phyloP scores from a whole-genome alignment of 2,113 vertebrate species.

The Odocoileus virginianus region DNA sequence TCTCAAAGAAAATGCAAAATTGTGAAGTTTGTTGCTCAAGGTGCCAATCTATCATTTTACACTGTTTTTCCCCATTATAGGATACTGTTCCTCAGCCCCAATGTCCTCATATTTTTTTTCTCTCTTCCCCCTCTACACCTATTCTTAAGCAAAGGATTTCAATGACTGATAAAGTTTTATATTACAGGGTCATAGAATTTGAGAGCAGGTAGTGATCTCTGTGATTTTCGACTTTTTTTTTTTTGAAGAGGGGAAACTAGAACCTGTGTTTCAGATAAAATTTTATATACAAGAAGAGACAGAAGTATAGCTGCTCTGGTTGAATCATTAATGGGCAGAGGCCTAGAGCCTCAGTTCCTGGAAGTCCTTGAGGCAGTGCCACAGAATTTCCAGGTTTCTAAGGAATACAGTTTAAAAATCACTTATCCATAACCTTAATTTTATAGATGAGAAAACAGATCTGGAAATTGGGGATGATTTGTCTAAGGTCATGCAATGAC shows the following conservation, averaged over 20 bases:
- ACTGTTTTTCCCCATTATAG: neutral
- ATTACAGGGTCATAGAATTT: neutral
- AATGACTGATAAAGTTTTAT: constrained; percentile 4
- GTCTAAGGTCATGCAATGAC: neutral
- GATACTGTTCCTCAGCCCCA: neutral
- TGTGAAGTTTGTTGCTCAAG: neutral
- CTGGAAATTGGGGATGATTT: neutral
- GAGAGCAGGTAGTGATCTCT: neutral
- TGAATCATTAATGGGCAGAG: neutral
- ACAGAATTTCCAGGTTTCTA: constrained; percentile 27
- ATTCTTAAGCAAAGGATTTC: neutral
- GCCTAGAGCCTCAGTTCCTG: neutral
- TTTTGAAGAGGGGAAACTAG: neutral
- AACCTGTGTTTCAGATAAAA: constrained; percentile 15
- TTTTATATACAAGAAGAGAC: neutral
- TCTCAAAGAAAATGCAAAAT: neutral
- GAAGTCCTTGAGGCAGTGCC: neutral
- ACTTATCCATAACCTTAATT: neutral
- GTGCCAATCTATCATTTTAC: neutral
- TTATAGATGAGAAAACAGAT: neutral
- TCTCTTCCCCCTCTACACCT: neutral
- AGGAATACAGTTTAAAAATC: neutral
- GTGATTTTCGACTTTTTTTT: neutral
- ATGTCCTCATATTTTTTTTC: neutral
- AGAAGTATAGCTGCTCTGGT: neutral